phyloP scores from a whole-genome alignment of 2,797 vertebrate genomes.

The Alosa sapidissima region DNA sequence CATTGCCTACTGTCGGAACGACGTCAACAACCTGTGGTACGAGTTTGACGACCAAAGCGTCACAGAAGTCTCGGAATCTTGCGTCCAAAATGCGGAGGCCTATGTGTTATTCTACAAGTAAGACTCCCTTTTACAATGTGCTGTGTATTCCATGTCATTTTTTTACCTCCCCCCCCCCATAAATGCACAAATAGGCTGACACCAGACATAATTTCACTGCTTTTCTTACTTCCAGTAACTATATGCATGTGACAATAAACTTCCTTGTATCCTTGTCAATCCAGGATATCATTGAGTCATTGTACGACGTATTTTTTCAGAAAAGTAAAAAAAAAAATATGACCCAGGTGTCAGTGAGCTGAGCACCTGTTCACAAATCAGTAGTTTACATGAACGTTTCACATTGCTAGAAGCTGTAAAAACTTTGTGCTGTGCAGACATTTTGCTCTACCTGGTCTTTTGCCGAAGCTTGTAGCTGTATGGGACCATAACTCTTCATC shows the following conservation, averaged over 20 bases:
- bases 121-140: conserved; percentile 46
- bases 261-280: no score
- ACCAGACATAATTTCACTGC: no score
- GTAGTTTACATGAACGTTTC: not conserved
- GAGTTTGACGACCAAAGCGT: conserved; percentile 99
- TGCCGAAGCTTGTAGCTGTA: not conserved
- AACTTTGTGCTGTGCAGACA: not conserved
- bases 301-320: not conserved
- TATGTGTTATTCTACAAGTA: conserved; percentile 99
- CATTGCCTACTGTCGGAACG: conserved; percentile 95
- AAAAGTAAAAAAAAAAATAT: not conserved
- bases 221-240: no score
- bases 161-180: no score
- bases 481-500: not conserved
- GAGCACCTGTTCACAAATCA: not conserved
- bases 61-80: conserved; percentile 93
- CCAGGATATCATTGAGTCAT: not conserved
- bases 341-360: not conserved
- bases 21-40: conserved; percentile 93
- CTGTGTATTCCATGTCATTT: not conserved
- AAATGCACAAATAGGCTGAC: no score
- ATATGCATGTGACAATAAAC: no score
- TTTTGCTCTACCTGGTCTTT: not conserved
- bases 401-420: not conserved
- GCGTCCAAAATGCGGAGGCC: conserved; percentile 95